Evolutionary conservation across 2,797 vertebrate species (phyloP), one percentile per base, ranked within the genome.

Genomic region (Lateolabrax maculatus): DNA sequence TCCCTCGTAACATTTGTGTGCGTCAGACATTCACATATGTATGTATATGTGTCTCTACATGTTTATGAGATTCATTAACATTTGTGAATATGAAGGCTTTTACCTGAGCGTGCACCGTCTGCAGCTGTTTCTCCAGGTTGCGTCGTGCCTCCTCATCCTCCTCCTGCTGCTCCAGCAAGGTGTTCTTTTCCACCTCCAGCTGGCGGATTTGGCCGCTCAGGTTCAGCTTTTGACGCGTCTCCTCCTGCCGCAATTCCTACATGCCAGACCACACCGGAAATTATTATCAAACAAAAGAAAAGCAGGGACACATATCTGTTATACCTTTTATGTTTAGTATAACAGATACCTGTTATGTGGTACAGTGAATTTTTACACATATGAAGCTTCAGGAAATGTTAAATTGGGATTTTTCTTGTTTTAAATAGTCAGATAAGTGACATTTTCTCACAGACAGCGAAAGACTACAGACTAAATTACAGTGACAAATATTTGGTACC

Each of bases 171-270:
- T 99, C 98, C 72, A 97, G 95, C 70, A 99, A 93, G 63, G 95
- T 95, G 93, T 90, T 97, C 93, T 97, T 99, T 52, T 99, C 98
- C 70, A 97, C 97, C 73, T 99, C 98, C 86, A 99, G 95, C 91
- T 99, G 98, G 57, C 98, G 96, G 64, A 99, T 97, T 39, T 97
- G 96, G 58, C 96, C 96, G 91, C 98, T 98, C 74, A 99, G 93
- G 92, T 99, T 97, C 65, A 99, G 95, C 73, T 99, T 99, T 89
- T 99, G 98, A n/a, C 98, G 97, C 0, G 98, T 99, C 85, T 99
- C 98, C 71, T 99, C 98, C 93, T 99, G 98, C 41, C 98, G 97
- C 68, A 98, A 87, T 91, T 99, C 98, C 98, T 99, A 55, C 74
- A 52, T 27, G 31, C 43, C 49, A 48, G 64, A 68, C 25, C 77